Evolutionary conservation across 2,797 vertebrate genomes (phyloP), one percentile per base, ranked within the genome.

Genomic region (Cyprinella venusta): DNA sequence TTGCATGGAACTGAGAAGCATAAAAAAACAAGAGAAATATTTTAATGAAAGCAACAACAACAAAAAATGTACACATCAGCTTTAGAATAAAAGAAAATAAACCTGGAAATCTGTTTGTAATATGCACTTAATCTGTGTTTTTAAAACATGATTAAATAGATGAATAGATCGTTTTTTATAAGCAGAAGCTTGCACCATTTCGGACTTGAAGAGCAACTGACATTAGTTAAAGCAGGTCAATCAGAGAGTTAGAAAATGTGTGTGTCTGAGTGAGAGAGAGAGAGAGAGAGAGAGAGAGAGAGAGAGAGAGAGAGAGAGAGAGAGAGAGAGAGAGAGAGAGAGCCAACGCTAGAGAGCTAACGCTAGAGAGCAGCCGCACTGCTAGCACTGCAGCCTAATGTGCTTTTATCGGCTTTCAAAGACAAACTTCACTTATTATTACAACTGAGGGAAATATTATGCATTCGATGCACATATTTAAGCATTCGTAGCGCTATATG

Each of bases 181-280:
- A 16, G 30, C 21, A 64, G 19, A 54, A 71, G 9, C 83, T 42
- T 78, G 61, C 78, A 33, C 2, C 12, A 63, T 59, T 40, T 56
- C 48, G 76, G 24, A n/a, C 8, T 81, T 64, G 16, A 65, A 81
- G 72, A 82, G 81, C 52, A 76, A 82, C 81, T 87, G 83, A 75
- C 70, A 45, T 84, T 80, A 76, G 85, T 79, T 16, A 52, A 82
- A 76, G 64, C 63, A 69, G 64, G 63, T 76, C 72, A 48, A 45
- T 67, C 40, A 63, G 79, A 64, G 33, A 67, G 8, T 19, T 36
- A 36, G 36, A 6, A 5, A 36, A 0, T 33, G 33, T 33, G 33
- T 5, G 33, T 33, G 30, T 33, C 2, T 33, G 79, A 50, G 19
- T 72, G 33, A 67, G 8, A 12, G 48, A 65, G 19, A 24, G 45